phyloP scores from a whole-genome alignment of 2,888 invertebrate genomes.

The Ditula angustiorana region DNA sequence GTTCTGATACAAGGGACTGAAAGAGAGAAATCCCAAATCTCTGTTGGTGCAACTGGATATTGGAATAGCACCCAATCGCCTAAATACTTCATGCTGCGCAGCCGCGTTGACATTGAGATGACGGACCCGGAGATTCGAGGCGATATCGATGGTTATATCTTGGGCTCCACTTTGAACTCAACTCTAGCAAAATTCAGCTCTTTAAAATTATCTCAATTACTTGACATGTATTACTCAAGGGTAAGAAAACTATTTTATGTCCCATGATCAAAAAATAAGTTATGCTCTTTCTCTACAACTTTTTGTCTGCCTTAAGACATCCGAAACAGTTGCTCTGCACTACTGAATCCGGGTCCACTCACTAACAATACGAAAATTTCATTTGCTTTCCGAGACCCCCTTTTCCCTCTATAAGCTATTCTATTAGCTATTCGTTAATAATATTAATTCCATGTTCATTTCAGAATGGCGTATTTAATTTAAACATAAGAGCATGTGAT shows the following conservation, averaged over 20 bases:
- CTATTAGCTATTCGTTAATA: too few species aligned
- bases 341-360: too few species aligned
- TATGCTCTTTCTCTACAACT: too few species aligned
- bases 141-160: conserved; percentile 90
- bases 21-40: conserved; percentile 62
- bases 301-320: too few species aligned
- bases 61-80: conserved; percentile 91
- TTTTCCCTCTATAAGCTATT: too few species aligned
- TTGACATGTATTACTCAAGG: conserved; percentile 92
- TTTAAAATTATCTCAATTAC: conserved; percentile 89
- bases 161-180: conserved; percentile 83
- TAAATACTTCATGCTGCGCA: conserved; percentile 88
- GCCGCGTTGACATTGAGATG: conserved; percentile 86
- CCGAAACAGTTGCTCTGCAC: too few species aligned
- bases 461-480: conserved; percentile 86
- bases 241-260: conserved; percentile 55
- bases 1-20: conserved; percentile 88
- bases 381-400: too few species aligned
- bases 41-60: conserved; percentile 88
- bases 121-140: conserved; percentile 93
- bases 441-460: conserved; percentile 44
- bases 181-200: conserved; percentile 77
- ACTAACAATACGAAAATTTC: too few species aligned
- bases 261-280: not conserved
- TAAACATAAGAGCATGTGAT: conserved; percentile 88